Conservation (phyloP, 2,888 invertebrate genomes). For the Athalia cordata region DNA sequence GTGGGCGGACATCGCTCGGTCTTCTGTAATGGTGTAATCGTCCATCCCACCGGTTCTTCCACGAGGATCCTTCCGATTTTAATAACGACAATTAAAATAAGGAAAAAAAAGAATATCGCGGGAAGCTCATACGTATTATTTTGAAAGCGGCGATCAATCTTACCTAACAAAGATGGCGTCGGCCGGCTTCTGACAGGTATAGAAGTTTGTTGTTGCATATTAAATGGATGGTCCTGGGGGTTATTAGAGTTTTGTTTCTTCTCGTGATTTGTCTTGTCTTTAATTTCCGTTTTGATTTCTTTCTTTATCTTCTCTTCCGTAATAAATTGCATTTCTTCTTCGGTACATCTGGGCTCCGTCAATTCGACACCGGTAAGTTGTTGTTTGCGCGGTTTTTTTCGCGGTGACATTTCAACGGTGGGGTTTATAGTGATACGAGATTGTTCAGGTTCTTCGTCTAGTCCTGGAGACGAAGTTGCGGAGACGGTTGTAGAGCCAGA, state of each 20-base stretch:
- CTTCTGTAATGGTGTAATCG: constrained; percentile 68
- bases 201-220: constrained; percentile 55
- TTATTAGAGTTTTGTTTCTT: constrained; percentile 57
- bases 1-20: constrained; percentile 87
- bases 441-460: constrained; percentile 78
- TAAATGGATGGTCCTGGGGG: constrained; percentile 60
- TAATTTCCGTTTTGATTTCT: constrained; percentile 70
- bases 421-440: constrained; percentile 71
- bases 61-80: constrained; percentile 59
- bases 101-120: constrained; percentile 4
- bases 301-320: constrained; percentile 75
- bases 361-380: constrained; percentile 76
- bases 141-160: background rate
- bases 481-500: constrained; percentile 92
- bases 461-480: constrained; percentile 88
- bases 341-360: constrained; percentile 67
- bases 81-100: constrained; percentile 22
- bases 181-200: constrained; percentile 63
- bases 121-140: too few species aligned
- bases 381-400: constrained; percentile 95
- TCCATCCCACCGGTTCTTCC: constrained; percentile 67
- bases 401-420: constrained; percentile 81
- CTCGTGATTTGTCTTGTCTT: constrained; percentile 67
- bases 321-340: constrained; percentile 79
- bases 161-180: constrained; percentile 67